These are phyloP conservation scores for Plagiodera versicolora DNA, from an alignment of 2,888 invertebrate species.

Conservation along the genomic window DNA sequence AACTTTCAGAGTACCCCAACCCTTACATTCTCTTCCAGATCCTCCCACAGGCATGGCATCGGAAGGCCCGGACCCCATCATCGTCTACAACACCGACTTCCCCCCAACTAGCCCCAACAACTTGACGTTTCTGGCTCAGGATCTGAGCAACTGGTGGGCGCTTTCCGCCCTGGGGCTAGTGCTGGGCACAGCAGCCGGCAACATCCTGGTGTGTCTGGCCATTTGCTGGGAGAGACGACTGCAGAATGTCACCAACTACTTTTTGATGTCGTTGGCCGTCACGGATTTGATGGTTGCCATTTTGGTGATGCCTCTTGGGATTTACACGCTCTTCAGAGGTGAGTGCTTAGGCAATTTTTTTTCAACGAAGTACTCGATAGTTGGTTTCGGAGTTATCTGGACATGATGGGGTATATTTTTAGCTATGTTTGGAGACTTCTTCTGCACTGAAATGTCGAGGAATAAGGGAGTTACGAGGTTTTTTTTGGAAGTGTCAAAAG, in stretches of 20 bases:
- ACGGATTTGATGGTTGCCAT: conserved; percentile 94
- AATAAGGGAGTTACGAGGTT: too few relatives aligned
- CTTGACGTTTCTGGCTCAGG: conserved; percentile 30
- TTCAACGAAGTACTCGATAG: too few relatives aligned
- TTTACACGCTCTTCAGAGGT: conserved; percentile 80
- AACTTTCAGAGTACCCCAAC: too few relatives aligned
- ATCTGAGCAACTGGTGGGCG: conserved; percentile 78
- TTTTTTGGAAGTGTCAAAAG: too few relatives aligned
- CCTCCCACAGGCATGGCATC: conserved; percentile 12
- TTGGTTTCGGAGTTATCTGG: too few relatives aligned
- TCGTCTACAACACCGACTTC: conserved; percentile 34
- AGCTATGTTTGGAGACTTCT: too few relatives aligned
- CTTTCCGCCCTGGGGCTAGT: conserved; percentile 76
- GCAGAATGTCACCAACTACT: conserved; percentile 97
- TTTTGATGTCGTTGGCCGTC: conserved; percentile 92
- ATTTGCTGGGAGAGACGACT: conserved; percentile 88
- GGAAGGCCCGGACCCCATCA: conserved; percentile 50
- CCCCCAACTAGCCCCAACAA: conserved; percentile 27
- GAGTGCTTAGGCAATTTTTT: too few relatives aligned
- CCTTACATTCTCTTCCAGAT: too few relatives aligned
- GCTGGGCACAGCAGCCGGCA: conserved; percentile 86
- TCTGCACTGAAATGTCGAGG: too few relatives aligned
- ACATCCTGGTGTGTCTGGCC: conserved; percentile 91
- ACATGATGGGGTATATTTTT: too few relatives aligned
- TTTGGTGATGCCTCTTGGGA: conserved; percentile 94